Evolutionary conservation across 1,140 invertebrate genomes (phyloP).

Genomic region (Ceratosolen solmsi): DNA sequence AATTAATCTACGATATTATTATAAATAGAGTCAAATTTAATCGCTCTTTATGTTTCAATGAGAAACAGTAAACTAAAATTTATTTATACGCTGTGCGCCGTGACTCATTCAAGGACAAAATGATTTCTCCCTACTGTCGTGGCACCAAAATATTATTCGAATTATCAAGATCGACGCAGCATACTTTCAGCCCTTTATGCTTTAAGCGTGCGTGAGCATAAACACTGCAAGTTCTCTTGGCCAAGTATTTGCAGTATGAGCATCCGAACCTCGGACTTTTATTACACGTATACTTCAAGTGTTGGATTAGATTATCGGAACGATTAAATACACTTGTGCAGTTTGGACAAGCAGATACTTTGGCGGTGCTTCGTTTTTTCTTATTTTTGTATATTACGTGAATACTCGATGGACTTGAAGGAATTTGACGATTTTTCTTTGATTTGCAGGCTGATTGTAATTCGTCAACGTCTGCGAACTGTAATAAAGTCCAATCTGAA

Average conservation of each 20-base stretch:
- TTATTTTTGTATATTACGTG: not conserved
- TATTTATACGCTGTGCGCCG: too few relatives aligned
- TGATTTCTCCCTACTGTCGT: too few relatives aligned
- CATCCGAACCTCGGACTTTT: conserved; percentile 73
- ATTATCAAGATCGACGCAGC: conserved; percentile 29
- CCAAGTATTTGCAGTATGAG: conserved; percentile 63
- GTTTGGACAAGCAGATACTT: conserved; percentile 74
- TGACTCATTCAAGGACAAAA: too few relatives aligned
- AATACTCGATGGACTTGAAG: not conserved
- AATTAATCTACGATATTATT: too few relatives aligned
- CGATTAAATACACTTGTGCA: conserved; percentile 73
- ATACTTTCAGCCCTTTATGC: conserved; percentile 18
- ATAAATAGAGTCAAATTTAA: too few relatives aligned
- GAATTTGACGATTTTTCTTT: not conserved
- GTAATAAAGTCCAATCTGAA: conserved; percentile 26
- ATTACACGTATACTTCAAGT: conserved; percentile 71
- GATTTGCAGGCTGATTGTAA: not conserved
- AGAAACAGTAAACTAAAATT: too few relatives aligned
- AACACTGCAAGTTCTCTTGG: conserved; percentile 58
- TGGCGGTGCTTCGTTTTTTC: conserved; percentile 40
- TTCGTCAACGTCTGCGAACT: not conserved
- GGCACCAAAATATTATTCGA: not conserved
- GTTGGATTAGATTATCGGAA: conserved; percentile 73
- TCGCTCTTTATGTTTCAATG: too few relatives aligned
- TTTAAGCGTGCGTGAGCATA: conserved; percentile 53